Base-by-base conservation (phyloP, 2,888 invertebrate genomes). In the Seira ritae region DNA sequence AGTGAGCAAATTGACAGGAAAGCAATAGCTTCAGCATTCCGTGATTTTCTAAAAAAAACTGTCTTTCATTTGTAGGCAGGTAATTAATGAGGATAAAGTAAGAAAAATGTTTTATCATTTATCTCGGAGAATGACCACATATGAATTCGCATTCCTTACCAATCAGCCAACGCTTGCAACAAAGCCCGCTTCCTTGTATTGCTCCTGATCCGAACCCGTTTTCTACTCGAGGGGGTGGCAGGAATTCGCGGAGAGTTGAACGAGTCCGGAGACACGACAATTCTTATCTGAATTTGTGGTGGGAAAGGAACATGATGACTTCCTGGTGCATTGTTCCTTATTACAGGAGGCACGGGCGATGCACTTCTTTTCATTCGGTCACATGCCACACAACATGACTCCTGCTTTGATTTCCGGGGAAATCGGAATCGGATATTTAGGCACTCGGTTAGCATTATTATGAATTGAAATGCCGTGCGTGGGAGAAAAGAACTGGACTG, bases 371-470 rank as follows among this genome's bases (percentile, higher is more conserved):
- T 23, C 4, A 65, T n/a, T 31, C 74, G 50, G 22, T 78, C 78
- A 76, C 80, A 80, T 24, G 79, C 65, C 62, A 20, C 24, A 60
- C 81, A 81, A 60, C 81, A 81, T 1, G 55, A 76, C 2, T 31
- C n/a, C 19, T 37, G 66, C 78, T 85, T 86, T 6, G 86, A 85
- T 81, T 88, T 88, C 60, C 86, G 69, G 10, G 87, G 88, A 77
- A 88, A 88, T 22, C 86, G 75, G 8, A 88, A 65, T 15, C 83
- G 81, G 78, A 88, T 86, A 46, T 87, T 86, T 10, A 88, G 84
- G 55, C 88, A 87, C 82, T 88, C 88, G 0, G 88, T 87, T 17
- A 88, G 62, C 88, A 88, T 88, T 31, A 42, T 66, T 42, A 15
- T 4, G 15, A 23, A 8, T 71, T 12, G 8, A 10, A 22, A 8